Conservation (phyloP, 2,797 vertebrate genomes). For the Microcaecilia unicolor region DNA sequence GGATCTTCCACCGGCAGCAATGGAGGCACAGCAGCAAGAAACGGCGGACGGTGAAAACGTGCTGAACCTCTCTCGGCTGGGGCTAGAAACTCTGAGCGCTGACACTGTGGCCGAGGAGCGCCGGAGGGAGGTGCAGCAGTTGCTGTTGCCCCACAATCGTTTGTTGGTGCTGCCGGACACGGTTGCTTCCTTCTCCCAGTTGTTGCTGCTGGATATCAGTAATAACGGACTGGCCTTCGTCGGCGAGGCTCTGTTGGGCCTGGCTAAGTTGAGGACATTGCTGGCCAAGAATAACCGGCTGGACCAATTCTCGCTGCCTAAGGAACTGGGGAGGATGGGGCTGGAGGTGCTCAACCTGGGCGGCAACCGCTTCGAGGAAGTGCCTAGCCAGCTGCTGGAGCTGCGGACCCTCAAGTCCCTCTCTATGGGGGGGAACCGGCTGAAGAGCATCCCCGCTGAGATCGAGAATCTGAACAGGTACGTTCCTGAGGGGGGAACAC, state of each 20-base stretch:
- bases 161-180: constrained; percentile 56
- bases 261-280: constrained; percentile 69
- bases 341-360: constrained; percentile 88
- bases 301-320: constrained; percentile 79
- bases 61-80: constrained; percentile 62
- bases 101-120: constrained; percentile 55
- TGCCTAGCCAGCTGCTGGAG: constrained; percentile 71
- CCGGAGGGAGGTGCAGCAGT: constrained; percentile 54
- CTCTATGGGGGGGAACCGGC: constrained; percentile 85
- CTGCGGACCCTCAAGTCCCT: constrained; percentile 79
- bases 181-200: constrained; percentile 63
- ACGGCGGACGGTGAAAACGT: constrained; percentile 46
- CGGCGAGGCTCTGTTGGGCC: constrained; percentile 63
- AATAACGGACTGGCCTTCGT: constrained; percentile 70
- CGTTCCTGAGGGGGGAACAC: too few species aligned
- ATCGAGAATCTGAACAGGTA: constrained; percentile 84
- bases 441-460: constrained; percentile 79
- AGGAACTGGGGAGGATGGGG: constrained; percentile 63
- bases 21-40: constrained; percentile 14
- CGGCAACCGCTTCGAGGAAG: constrained; percentile 83
- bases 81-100: constrained; percentile 42
- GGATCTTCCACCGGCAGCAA: neutral
- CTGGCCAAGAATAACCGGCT: constrained; percentile 92
- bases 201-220: constrained; percentile 85
- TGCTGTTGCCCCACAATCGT: constrained; percentile 72